Base-by-base conservation (phyloP, 2,797 vertebrate genomes). In the Myotis planiceps region DNA sequence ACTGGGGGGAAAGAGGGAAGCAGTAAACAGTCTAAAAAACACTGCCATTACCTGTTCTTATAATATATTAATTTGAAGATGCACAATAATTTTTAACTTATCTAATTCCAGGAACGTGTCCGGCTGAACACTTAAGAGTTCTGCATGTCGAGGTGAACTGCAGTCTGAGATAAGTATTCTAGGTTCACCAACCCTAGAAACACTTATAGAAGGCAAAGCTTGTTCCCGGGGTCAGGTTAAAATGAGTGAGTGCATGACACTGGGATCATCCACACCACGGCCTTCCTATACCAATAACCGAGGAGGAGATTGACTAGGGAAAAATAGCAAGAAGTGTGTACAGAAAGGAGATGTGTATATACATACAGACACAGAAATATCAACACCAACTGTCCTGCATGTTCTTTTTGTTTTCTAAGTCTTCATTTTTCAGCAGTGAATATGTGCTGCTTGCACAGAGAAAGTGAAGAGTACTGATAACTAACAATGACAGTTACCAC, bases 1-100 rank as follows among this genome's bases (percentile, higher is more conserved):
- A 74, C 99, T 99, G 86, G 47, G 9, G 90, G 83, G 96, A 95
- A 95, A 90, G 93, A 91, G 55, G 95, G 92, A 89, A 78, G 25
- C 27, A 1, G 27, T 90, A 53, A 93, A 32, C 32, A 34, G 27
- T 5, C 3, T 15, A 37, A 13, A 81, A 92, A 45, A 39, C 55
- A 34, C 0, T 18, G 49, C 0, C 68, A 58, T 0, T 2, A 10
- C 39, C 53, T 23, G 3, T 6, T 25, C 32, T 0, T 69, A 10
- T 0, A 47, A 72, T 8, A 42, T 6, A 32, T 32, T 69, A 82
- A 25, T 51, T 15, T 14, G 86, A 6, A 83, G 34, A 75, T 9
- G 15, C 27, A 49, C 21, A n/a, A 2, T 58, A 8, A 14, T 23
- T 45, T 34, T 32, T 29, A 74, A 79, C 23, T 9, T 84, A 53